A percentile compares a stretch with the other conserved stretches of the same genome.
Evolutionary conservation across 2,797 vertebrate species (phyloP).

Genomic region (Sebastolobus alascanus): DNA sequence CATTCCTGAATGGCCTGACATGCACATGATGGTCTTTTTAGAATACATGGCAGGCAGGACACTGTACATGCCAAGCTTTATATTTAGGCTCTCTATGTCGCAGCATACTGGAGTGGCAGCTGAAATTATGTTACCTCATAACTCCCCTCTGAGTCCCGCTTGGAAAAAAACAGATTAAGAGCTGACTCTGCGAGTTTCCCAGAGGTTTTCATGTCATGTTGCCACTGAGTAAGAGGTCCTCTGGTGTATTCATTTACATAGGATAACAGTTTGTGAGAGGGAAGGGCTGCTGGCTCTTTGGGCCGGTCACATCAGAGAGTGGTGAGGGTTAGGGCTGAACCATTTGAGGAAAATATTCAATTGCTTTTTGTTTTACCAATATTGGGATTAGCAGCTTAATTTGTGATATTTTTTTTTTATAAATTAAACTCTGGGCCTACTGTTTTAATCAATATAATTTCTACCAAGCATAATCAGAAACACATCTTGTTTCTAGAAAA

Average conservation of each 20-base stretch:
- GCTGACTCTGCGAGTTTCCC: conserved; percentile 73
- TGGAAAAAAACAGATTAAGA: conserved; percentile 63
- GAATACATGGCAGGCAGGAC: conserved; percentile 70
- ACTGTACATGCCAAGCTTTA: conserved; percentile 81
- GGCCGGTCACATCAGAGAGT: conserved; percentile 24
- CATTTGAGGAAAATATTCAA: neutral
- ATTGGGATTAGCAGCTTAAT: neutral
- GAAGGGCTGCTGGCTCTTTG: conserved; percentile 44
- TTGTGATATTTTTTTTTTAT: neutral
- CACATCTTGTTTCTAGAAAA: neutral
- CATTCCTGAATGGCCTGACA: conserved; percentile 74
- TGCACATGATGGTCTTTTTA: conserved; percentile 62
- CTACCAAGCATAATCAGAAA: neutral
- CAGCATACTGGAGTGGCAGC: conserved; percentile 76
- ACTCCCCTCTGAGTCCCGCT: conserved; percentile 45
- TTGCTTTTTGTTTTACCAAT: neutral
- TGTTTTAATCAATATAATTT: neutral
- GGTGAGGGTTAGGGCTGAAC: neutral
- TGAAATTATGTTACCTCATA: conserved; percentile 76
- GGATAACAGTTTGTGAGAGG: conserved; percentile 48
- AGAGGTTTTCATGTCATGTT: conserved; percentile 68
- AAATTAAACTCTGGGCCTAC: neutral
- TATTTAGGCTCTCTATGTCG: conserved; percentile 80
- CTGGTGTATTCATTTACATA: conserved; percentile 75
- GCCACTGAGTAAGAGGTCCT: conserved; percentile 62